Evolutionary conservation across 2,888 invertebrate genomes (phyloP), one percentile per base, ranked within the genome.

Genomic region (Caradrina kadenii): DNA sequence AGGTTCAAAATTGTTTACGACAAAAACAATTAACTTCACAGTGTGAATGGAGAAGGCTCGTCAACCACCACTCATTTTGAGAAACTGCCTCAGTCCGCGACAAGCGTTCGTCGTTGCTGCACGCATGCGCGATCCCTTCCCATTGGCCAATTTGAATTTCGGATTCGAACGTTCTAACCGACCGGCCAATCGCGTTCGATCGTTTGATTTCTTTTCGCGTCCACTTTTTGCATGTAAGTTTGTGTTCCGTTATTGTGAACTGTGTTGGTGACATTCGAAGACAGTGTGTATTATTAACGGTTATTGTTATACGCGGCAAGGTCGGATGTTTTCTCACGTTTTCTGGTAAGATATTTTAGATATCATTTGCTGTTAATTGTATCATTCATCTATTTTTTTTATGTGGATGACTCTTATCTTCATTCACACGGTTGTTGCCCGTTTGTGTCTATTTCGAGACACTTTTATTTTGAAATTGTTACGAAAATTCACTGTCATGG

Each of bases 21-120:
- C 48, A 60, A 22, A 70, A 67, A 54, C 62, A 87, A 87, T 82
- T 85, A 89, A 89, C 89, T 87, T 90, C 89, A 89, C 90, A 86
- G 86, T 88, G 93, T 92, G 93, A 94, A 93, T 92, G 93, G 93
- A 93, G 91, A 93, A 93, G 92, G 92, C 90, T 91, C 91, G 90
- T 83, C 83, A 85, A 90, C 90, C 87, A 89, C 90, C 91, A 91
- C 88, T 93, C 91, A 89, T 92, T 92, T 93, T 92, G 91, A 93
- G 93, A 93, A 93, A 93, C 92, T 90, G 83, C 92, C 88, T 91
- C 90, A 93, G 93, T 94, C 88, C 81, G 91, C 91, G 92, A 89
- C 92, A 90, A 91, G 89, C 93, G 90, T 90, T 90, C 88, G 93
- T 88, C 84, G 90, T 83, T 81, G 88, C 73, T 84, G 86, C 88